Evolutionary conservation across 2,797 vertebrate genomes (phyloP), one percentile per base, ranked within the genome.

Genomic region (Scarus forsteni): DNA sequence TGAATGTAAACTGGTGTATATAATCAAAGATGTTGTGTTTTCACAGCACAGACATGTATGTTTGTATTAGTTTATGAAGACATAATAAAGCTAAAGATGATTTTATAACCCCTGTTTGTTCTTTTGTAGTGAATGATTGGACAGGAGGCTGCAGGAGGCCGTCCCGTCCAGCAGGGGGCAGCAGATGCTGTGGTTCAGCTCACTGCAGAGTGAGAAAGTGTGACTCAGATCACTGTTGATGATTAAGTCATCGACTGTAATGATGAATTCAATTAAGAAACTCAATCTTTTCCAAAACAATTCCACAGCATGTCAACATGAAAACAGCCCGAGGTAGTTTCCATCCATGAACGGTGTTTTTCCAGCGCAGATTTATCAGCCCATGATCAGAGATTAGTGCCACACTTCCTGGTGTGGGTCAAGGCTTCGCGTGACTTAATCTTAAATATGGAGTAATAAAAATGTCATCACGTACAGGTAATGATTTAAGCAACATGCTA

Each of bases 41-140:
- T 53, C 69, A 49, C 27, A 65, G 70, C 61, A 9, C 27, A 36
- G 27, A 27, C 27, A 27, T 27, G 27, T 27, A 27, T 27, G 27
- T 27, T 27, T 27, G 27, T 27, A 27, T 27, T 70, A 54, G 39
- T 53, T 43, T 53, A 14, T 63, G 13, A 71, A 76, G 16, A 57
- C n/a, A 44, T 36, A 77, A 82, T 81, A 65, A 83, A 75, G 0
- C 10, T 70, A 71, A 42, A 54, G 4, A 8, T 46, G 36, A 75
- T 79, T 82, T 80, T 43, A 46, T 75, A 68, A 27, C 15, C 13
- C 8, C 8, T 9, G 40, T 14, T 1, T 10, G 15, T 36, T 0
- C 2, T 6, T 5, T 64, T 63, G n/a, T 44, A 18, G 44, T 53
- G 42, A 7, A 3, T 59, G 27, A 27, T 2, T 27, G 27, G 27